Evolutionary conservation across 2,113 vertebrate genomes (phyloP).

Genomic region (Mus musculus): DNA sequence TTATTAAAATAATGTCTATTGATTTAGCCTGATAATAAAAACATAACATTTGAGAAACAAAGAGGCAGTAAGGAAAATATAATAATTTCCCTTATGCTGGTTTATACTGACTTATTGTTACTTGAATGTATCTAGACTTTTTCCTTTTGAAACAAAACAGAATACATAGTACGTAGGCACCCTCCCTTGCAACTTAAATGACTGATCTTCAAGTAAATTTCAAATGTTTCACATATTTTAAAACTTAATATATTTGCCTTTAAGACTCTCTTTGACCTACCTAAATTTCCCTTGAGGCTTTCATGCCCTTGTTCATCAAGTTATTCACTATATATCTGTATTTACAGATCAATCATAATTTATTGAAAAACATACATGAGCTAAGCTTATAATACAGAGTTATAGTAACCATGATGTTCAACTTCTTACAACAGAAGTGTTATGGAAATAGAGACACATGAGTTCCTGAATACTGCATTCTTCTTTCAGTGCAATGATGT

Average conservation of each 20-base stretch:
- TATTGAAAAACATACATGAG: background rate
- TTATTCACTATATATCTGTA: slow-evolving; percentile 5
- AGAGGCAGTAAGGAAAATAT: background rate
- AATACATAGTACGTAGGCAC: slow-evolving; percentile 26
- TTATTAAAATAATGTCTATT: slow-evolving; percentile 38
- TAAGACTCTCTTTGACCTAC: slow-evolving; percentile 14
- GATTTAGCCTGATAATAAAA: slow-evolving; percentile 49
- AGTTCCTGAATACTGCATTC: slow-evolving; percentile 5
- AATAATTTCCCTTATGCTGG: background rate
- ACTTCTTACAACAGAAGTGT: background rate
- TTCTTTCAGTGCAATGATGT: background rate
- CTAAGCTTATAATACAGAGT: accelerated
- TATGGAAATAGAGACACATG: background rate
- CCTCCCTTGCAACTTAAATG: background rate
- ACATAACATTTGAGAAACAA: slow-evolving; percentile 50
- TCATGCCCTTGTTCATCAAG: background rate
- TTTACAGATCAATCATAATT: slow-evolving; percentile 37
- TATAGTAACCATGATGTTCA: background rate
- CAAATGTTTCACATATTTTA: background rate
- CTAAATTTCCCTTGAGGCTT: background rate
- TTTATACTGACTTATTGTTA: slow-evolving; percentile 51
- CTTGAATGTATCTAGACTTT: slow-evolving; percentile 10
- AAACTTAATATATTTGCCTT: background rate
- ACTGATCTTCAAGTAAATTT: slow-evolving; percentile 18
- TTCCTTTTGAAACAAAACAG: slow-evolving; percentile 50